Evolutionary conservation across 2,888 invertebrate genomes (phyloP).

Genomic region (Synergus laeviventris): DNA sequence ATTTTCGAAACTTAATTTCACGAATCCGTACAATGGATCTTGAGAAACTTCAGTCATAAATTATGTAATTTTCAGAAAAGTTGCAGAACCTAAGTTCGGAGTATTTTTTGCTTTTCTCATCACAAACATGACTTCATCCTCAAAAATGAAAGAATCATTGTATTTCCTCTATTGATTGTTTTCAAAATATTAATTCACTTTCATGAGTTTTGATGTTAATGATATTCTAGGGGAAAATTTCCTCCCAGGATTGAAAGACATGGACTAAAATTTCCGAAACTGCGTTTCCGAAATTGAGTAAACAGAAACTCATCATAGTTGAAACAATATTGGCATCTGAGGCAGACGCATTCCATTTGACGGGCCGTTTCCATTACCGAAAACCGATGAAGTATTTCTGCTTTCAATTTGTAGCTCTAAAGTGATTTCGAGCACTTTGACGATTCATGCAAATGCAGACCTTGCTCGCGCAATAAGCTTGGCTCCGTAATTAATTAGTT

Average conservation of each 20-base stretch:
- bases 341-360: slow-evolving; percentile 2
- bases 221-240: not conserved
- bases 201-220: not conserved
- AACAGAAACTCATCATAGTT: not conserved
- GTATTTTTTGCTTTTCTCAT: not conserved
- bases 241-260: not conserved
- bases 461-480: slow-evolving; percentile 25
- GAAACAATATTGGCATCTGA: slow-evolving; percentile 1
- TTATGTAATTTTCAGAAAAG: not conserved
- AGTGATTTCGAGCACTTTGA: slow-evolving; percentile 22
- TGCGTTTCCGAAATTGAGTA: not conserved
- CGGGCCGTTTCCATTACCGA: not conserved
- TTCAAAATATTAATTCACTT: not conserved
- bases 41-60: slow-evolving; percentile 4
- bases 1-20: not conserved
- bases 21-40: not conserved
- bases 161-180: not conserved
- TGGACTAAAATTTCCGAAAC: not conserved
- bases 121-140: not conserved
- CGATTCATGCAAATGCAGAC: not conserved
- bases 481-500: slow-evolving; percentile 33
- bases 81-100: not conserved
- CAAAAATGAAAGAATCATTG: not conserved
- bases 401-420: slow-evolving; percentile 2
- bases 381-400: slow-evolving; percentile 22